Evolutionary conservation across 2,113 vertebrate species (phyloP).

Genomic region (Sialia sialis): DNA sequence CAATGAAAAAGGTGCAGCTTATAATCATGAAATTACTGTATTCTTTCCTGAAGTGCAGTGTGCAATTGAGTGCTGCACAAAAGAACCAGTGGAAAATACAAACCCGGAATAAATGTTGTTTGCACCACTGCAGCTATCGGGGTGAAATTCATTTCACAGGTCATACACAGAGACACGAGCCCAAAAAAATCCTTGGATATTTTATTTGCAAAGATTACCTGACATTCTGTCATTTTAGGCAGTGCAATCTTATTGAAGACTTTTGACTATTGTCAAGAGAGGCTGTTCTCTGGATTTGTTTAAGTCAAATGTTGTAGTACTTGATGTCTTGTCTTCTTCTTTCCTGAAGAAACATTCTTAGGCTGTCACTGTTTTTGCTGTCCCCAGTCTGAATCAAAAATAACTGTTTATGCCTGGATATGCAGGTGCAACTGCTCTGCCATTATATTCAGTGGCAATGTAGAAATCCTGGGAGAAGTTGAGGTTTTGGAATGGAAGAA

Average conservation of each 20-base stretch:
- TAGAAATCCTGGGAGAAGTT: neutral
- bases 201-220: neutral
- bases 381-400: neutral
- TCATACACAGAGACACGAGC: neutral
- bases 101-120: neutral
- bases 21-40: no score
- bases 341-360: neutral
- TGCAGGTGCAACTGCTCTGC: neutral
- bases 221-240: neutral
- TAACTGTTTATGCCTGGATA: neutral
- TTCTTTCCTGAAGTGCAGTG: neutral
- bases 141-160: neutral
- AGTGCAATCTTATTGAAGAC: neutral
- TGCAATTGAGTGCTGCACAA: neutral
- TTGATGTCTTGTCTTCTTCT: neutral
- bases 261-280: neutral
- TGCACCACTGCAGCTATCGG: neutral
- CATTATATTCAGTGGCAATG: neutral
- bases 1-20: no score
- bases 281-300: neutral
- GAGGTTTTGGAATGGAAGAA: neutral
- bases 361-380: neutral
- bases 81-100: neutral
- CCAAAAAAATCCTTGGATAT: neutral
- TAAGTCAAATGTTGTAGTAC: neutral